Evolutionary conservation across 1,140 invertebrate genomes (phyloP).

Genomic region (Sipha flava): DNA sequence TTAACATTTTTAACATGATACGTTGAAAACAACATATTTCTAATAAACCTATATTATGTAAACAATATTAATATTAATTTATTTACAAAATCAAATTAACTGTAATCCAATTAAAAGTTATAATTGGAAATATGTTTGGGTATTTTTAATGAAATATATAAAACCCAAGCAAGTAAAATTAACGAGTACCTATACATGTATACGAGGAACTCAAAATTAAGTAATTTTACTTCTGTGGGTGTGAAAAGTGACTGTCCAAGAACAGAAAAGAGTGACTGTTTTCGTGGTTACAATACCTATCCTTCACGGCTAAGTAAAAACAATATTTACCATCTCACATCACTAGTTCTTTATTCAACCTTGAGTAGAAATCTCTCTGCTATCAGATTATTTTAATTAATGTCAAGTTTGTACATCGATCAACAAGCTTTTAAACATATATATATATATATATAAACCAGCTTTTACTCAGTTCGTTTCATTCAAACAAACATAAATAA

Average conservation of each 20-base stretch:
- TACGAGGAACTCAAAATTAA: background rate
- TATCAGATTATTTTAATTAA: background rate
- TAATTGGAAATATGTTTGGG: too few species aligned
- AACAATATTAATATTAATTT: too few species aligned
- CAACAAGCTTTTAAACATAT: background rate
- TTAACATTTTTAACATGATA: too few species aligned
- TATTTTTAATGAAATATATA: background rate
- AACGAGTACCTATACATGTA: background rate
- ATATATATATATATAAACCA: background rate
- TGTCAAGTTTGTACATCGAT: background rate
- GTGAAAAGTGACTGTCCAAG: background rate
- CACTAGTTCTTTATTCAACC: background rate
- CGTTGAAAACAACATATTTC: too few species aligned
- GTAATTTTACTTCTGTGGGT: slow-evolving; percentile 10
- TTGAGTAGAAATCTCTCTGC: background rate
- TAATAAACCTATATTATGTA: too few species aligned
- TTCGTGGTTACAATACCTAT: background rate
- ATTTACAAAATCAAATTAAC: too few species aligned
- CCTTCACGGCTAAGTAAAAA: background rate
- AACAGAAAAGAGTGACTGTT: background rate
- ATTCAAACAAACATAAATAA: background rate
- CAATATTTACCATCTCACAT: background rate
- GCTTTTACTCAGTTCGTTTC: background rate
- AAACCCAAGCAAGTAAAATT: background rate
- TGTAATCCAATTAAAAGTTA: too few species aligned